Percentiles rank a stretch among this genome's conserved stretches.
phyloP scores from a whole-genome alignment of 1,140 invertebrate species.

The Drosophila ironensis region DNA sequence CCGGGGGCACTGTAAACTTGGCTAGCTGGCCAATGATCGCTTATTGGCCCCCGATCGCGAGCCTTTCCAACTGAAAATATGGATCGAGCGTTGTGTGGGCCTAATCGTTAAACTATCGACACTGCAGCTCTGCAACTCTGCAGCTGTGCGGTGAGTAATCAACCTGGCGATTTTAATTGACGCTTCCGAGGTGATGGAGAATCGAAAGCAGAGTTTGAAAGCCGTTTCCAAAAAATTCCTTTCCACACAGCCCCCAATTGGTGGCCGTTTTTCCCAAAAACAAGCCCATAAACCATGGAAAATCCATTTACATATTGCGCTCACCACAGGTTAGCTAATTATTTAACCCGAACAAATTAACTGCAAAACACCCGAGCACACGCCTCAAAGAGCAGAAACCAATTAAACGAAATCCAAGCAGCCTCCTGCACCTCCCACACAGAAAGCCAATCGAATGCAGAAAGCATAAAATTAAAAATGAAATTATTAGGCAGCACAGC shows the following conservation, averaged over 20 bases:
- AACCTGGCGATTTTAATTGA: slow-evolving; percentile 8
- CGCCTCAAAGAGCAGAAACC: slow-evolving; percentile 31
- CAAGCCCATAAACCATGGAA: slow-evolving; percentile 9
- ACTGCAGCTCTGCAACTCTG: slow-evolving; percentile 17
- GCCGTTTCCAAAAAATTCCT: too few relatives aligned
- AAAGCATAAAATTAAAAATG: slow-evolving; percentile 51
- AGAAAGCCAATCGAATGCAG: slow-evolving; percentile 11
- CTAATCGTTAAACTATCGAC: slow-evolving; percentile 14
- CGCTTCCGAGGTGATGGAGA: slow-evolving; percentile 2
- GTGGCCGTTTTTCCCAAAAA: not conserved
- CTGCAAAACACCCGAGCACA: slow-evolving; percentile 23
- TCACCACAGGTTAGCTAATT: slow-evolving; percentile 31
- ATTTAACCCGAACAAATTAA: slow-evolving; percentile 36
- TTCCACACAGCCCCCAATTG: too few relatives aligned
- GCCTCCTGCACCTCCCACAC: slow-evolving; percentile 11
- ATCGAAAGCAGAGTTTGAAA: too few relatives aligned
- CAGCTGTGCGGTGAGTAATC: slow-evolving; percentile 29
- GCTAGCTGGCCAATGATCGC: slow-evolving; percentile 15
- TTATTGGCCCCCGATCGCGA: slow-evolving; percentile 12
- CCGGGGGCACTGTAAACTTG: slow-evolving; percentile 8
- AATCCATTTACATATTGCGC: slow-evolving; percentile 6
- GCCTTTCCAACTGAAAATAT: slow-evolving; percentile 24
- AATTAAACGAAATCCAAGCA: slow-evolving; percentile 22
- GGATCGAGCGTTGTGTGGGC: slow-evolving; percentile 19
- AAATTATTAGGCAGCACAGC: slow-evolving; percentile 47